These are phyloP conservation scores for Lycopodina hypogea DNA, from an alignment of 37 sponge, comb jelly and placozoan genomes.

Conservation along the genomic window DNA sequence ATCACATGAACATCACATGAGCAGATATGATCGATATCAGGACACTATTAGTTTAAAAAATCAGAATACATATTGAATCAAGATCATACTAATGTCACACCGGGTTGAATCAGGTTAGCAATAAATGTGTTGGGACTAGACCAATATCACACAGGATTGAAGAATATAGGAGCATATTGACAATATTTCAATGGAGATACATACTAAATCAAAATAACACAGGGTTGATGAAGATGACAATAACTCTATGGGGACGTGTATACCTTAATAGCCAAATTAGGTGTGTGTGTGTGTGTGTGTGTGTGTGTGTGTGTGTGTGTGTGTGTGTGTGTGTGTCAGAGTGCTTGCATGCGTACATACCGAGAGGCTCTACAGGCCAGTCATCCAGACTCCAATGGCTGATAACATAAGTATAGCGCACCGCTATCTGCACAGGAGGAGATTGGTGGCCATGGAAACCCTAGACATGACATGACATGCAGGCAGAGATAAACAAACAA, in stretches of 20 bases:
- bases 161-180: too few relatives aligned
- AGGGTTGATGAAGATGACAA: background rate
- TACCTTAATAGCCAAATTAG: background rate
- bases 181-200: too few relatives aligned
- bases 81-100: too few relatives aligned
- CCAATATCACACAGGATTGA: too few relatives aligned
- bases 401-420: slow-evolving; percentile 66
- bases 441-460: background rate
- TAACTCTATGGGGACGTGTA: too few relatives aligned
- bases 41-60: too few relatives aligned
- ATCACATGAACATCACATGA: slow-evolving; percentile 9
- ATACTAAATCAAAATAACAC: too few relatives aligned
- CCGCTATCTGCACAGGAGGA: slow-evolving; percentile 51
- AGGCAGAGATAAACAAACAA: too few relatives aligned
- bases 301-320: too few relatives aligned
- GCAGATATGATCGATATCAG: background rate
- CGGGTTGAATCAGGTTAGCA: background rate
- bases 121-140: background rate
- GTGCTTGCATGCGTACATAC: slow-evolving; percentile 17
- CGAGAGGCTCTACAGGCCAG: slow-evolving; percentile 66
- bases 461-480: background rate
- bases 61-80: too few relatives aligned
- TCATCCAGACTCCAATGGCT: slow-evolving; percentile 65
- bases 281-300: too few relatives aligned
- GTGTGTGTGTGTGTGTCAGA: too few relatives aligned